Evolutionary conservation across 2,888 invertebrate genomes (phyloP), one percentile per base, ranked within the genome.

Genomic region (Drosophila pseudotalamancana): DNA sequence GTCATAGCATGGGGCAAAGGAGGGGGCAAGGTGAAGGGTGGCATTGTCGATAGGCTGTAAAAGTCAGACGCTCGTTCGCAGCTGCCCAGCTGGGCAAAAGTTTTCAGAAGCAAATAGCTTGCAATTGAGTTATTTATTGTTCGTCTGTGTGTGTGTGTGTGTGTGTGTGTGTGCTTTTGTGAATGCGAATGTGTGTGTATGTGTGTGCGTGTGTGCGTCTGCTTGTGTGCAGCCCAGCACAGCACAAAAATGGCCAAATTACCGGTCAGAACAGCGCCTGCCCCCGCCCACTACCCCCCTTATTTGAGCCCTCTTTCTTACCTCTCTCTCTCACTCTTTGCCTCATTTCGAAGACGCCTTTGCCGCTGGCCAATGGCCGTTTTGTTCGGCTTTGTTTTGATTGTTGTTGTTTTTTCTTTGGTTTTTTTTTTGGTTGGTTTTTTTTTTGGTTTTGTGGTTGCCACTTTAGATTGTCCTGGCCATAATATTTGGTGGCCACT

Each of bases 101-200:
- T 81, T 81, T 84, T 81, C 65, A 71, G n/a, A n/a, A 84, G 75
- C 75, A 84, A 81, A 84, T 84, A 72, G 78, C 82, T 84, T 81
- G 71, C 87, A 84, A 87, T 81, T 81, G 85, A 84, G 85, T 74
- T 87, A 77, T 87, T 81, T 81, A 78, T 84, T 77, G 63, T 83
- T 19, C 35, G 63, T 59, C 54, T 71, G 61, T 50, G 25, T 35
- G 39, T 42, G 31, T 40, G 23, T 37, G 8, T 42, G 25, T 46
- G 23, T 45, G 54, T 57, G 34, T 55, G 42, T 32, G 48, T 53
- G 19, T 35, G 32, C 27, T 11, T 11, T 27, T 32, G 21, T 53
- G 32, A 18, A 8, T 43, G 27, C 48, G 63, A 49, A 27, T 39
- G 21, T 32, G 35, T 34, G 19, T 32, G 40, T 54, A 14, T 34